Evolutionary conservation across 1,140 invertebrate species (phyloP).

Genomic region (Drosophila kepulauana): DNA sequence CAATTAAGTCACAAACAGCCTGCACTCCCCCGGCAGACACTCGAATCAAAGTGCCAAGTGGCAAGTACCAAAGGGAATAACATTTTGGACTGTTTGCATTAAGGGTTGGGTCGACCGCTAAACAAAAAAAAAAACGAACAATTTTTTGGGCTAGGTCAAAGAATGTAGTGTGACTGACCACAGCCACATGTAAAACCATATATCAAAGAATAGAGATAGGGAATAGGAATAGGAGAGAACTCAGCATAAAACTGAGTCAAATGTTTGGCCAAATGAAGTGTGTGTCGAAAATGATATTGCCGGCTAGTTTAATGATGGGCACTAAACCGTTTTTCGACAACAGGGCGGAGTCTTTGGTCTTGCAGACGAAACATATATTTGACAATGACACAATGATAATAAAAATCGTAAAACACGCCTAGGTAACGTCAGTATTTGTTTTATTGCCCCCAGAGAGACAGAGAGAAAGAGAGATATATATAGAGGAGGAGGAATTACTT

Average conservation of each 20-base stretch:
- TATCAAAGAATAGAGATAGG: no score
- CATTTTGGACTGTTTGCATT: slow-evolving; percentile 18
- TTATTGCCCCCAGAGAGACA: slow-evolving; percentile 30
- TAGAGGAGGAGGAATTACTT: neutral
- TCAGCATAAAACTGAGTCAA: neutral
- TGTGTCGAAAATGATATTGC: slow-evolving; percentile 46
- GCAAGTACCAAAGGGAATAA: slow-evolving; percentile 1
- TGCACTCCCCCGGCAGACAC: neutral
- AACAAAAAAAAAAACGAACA: neutral
- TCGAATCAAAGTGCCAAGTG: no score
- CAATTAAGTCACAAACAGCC: neutral
- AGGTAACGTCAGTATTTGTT: slow-evolving; percentile 47
- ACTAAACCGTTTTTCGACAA: slow-evolving; percentile 40
- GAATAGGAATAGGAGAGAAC: neutral
- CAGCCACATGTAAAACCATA: neutral
- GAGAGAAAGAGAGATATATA: neutral
- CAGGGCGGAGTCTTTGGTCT: slow-evolving; percentile 14
- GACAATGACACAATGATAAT: slow-evolving; percentile 68
- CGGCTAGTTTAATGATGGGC: slow-evolving; percentile 55
- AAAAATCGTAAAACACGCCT: slow-evolving; percentile 75
- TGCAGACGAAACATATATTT: slow-evolving; percentile 41
- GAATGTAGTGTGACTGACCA: slow-evolving; percentile 1
- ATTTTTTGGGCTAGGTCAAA: slow-evolving; percentile 43
- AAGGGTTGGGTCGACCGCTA: slow-evolving; percentile 7
- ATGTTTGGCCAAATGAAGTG: slow-evolving; percentile 40